Conservation (phyloP, 2,113 vertebrate species). For the Passer domesticus region DNA sequence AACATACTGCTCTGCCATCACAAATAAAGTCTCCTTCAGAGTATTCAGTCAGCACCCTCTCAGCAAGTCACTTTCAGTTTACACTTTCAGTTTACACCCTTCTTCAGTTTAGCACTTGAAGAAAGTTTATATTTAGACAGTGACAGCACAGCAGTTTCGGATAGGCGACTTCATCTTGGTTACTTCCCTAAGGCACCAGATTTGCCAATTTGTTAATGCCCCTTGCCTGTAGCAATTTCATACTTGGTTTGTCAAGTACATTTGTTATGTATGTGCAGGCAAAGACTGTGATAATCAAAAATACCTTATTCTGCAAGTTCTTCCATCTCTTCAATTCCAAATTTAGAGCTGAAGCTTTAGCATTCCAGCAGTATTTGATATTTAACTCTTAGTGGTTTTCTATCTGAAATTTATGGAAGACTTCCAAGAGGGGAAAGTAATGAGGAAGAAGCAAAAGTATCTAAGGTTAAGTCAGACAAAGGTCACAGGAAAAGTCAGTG, state of each 20-base stretch:
- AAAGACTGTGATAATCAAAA: conserved; percentile 16
- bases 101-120: background rate
- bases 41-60: background rate
- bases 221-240: conserved; percentile 59
- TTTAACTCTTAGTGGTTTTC: background rate
- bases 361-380: background rate
- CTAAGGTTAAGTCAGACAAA: background rate
- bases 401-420: background rate
- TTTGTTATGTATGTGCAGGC: conserved; percentile 26
- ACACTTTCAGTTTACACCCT: background rate
- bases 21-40: conserved; percentile 14
- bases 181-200: conserved; percentile 32
- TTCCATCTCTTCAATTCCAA: background rate
- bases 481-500: background rate
- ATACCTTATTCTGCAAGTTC: conserved; percentile 19
- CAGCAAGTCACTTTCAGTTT: conserved; percentile 9
- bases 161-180: conserved; percentile 50
- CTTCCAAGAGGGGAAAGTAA: background rate
- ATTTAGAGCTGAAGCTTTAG: background rate
- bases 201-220: conserved; percentile 55
- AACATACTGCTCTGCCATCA: background rate
- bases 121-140: conserved; percentile 1
- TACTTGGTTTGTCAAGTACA: conserved; percentile 36
- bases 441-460: background rate
- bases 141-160: conserved; percentile 33